Base-by-base conservation (phyloP, 2,113 vertebrate genomes). In the Myotis brandtii region DNA sequence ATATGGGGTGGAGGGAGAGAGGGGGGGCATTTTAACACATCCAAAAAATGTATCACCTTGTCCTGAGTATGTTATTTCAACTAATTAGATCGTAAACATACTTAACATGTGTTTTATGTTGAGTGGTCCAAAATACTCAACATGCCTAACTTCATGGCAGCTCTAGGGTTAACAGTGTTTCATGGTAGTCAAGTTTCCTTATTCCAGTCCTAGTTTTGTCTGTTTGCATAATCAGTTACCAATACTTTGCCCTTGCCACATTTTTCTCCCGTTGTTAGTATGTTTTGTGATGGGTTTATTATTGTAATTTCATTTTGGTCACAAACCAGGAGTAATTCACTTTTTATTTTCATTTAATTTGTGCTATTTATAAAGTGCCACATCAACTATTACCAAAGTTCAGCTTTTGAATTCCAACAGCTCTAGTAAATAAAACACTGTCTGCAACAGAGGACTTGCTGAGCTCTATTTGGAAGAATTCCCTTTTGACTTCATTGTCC, bases 241-340 rank as follows among this genome's bases (percentile, higher is more conserved):
- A 88, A 34, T 91, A 79, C 88, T 97, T 95, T 88, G 6, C 84
- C 85, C 79, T 95, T 92, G 40, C 87, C 80, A 95, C 40, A 92
- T 86, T 89, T 96, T 95, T 92, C 76, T 90, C 23, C 81, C 70
- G 66, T 92, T 95, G 73, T 64, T 85, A 93, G 93, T 94, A 48
- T 70, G 52, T 77, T 84, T 83, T 94, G 32, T 92, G 77, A 94
- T 95, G 52, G 62, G 81, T 77, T 95, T 95, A 95, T 95, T 87
- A 92, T 82, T 95, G 64, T 95, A 82, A 91, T 88, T 95, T 96
- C 96, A 96, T 93, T 95, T 97, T 88, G 67, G 72, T 73, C 84
- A 79, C 81, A 92, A 92, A 77, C 54, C 77, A 92, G 69, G 72
- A 96, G 76, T 90, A 95, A 95, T 95, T 90, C 94, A 92, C 88